These are phyloP conservation scores for Nemoura dubitans DNA, from an alignment of 2,888 invertebrate genomes.

Conservation along the genomic window DNA sequence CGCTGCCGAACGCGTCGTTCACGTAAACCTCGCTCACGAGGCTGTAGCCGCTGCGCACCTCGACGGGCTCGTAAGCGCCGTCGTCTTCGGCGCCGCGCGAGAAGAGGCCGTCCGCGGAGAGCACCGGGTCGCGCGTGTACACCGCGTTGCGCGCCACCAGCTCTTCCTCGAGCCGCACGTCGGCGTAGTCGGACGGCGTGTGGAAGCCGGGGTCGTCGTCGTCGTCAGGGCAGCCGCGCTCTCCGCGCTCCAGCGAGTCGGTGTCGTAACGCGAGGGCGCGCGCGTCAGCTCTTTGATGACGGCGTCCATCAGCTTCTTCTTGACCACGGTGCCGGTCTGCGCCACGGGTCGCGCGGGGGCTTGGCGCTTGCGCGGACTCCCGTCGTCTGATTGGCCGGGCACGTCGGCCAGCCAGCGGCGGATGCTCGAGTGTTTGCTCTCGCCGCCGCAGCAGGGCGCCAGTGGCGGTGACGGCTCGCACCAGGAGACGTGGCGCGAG, in stretches of 20 bases:
- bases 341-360: constrained; percentile 30
- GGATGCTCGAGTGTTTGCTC: constrained; percentile 77
- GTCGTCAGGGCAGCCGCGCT: constrained; percentile 66
- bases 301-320: constrained; percentile 61
- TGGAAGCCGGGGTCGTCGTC: constrained; percentile 56
- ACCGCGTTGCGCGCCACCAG: constrained; percentile 81
- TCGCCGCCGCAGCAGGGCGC: constrained; percentile 59
- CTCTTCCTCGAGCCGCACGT: constrained; percentile 80
- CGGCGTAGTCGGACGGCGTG: constrained; percentile 71
- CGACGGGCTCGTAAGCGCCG: constrained; percentile 62
- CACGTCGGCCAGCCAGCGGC: constrained; percentile 80
- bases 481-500: constrained; percentile 70
- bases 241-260: constrained; percentile 51
- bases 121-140: constrained; percentile 66
- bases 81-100: constrained; percentile 55
- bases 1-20: constrained; percentile 68
- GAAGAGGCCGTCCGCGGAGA: constrained; percentile 49
- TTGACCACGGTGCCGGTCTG: constrained; percentile 47
- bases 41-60: constrained; percentile 64
- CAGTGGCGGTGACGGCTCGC: constrained; percentile 56
- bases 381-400: constrained; percentile 58
- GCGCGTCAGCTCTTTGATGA: constrained; percentile 60
- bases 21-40: constrained; percentile 82
- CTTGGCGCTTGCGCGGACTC: constrained; percentile 57
- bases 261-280: background rate